Conservation (phyloP, 2,113 vertebrate genomes). For the Tachycineta bicolor region DNA sequence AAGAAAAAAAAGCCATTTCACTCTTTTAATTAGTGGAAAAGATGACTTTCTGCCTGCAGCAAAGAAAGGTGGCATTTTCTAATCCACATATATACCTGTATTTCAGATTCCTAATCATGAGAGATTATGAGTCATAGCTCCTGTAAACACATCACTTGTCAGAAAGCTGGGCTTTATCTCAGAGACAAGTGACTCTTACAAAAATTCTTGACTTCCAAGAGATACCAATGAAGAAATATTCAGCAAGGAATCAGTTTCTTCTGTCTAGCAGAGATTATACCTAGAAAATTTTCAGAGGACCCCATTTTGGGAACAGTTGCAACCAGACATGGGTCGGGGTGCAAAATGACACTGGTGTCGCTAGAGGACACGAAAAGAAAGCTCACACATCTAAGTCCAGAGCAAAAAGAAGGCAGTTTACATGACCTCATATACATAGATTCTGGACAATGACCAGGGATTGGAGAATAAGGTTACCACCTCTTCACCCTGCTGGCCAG, state of each 20-base stretch:
- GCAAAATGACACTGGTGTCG: background rate
- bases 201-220: background rate
- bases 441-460: too few species aligned
- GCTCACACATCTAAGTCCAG: too few species aligned
- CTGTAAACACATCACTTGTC: background rate
- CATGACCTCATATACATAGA: too few species aligned
- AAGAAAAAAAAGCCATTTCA: background rate
- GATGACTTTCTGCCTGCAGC: background rate
- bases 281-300: background rate
- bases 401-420: too few species aligned
- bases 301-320: fast-evolving
- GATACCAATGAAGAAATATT: background rate
- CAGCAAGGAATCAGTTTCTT: background rate
- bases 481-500: too few species aligned
- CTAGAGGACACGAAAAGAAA: too few species aligned
- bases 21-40: background rate
- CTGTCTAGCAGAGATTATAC: fast-evolving
- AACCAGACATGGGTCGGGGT: fast-evolving
- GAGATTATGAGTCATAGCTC: background rate
- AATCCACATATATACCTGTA: background rate
- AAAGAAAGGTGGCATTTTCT: background rate
- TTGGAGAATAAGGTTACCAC: too few species aligned
- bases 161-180: background rate
- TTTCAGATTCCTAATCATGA: background rate
- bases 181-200: background rate